Evolutionary conservation across 2,113 vertebrate genomes (phyloP).

Genomic region (Pantherophis guttatus): DNA sequence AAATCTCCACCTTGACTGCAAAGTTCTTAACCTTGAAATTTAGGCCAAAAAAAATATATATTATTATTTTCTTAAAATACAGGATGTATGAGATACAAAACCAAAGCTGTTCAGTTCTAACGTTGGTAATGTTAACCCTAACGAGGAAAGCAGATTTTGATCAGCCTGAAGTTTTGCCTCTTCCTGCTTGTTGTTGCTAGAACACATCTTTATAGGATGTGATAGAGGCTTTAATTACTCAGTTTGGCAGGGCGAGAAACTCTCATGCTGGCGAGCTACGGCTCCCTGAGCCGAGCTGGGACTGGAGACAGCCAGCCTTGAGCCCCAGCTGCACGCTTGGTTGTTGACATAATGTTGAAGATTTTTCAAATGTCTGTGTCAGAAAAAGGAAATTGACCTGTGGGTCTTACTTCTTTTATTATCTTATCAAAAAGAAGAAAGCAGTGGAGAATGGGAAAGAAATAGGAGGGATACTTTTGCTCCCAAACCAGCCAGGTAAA

Average conservation of each 20-base stretch:
- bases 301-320: background rate
- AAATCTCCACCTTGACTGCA: background rate
- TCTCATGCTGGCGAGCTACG: background rate
- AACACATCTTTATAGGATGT: constrained; percentile 24
- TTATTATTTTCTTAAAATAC: background rate
- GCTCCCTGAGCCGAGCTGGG: constrained; percentile 14
- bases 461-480: background rate
- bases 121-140: background rate
- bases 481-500: background rate
- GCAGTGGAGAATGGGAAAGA: background rate
- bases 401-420: background rate
- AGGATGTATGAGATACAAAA: background rate
- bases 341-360: constrained; percentile 20
- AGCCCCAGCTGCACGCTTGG: constrained; percentile 2
- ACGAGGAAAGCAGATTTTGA: background rate
- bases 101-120: background rate
- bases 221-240: constrained; percentile 32
- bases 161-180: background rate
- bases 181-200: background rate
- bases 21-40: background rate
- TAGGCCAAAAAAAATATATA: background rate
- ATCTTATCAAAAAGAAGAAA: background rate
- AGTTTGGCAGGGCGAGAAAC: constrained; percentile 18
- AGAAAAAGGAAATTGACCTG: constrained; percentile 3
- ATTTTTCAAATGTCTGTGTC: constrained; percentile 28